Percentiles rank a stretch among this genome's conserved stretches.
Evolutionary conservation across 35 echinoderm and acorn worm genomes (phyloP).

Genomic region (Ophiothrix spiculata): DNA sequence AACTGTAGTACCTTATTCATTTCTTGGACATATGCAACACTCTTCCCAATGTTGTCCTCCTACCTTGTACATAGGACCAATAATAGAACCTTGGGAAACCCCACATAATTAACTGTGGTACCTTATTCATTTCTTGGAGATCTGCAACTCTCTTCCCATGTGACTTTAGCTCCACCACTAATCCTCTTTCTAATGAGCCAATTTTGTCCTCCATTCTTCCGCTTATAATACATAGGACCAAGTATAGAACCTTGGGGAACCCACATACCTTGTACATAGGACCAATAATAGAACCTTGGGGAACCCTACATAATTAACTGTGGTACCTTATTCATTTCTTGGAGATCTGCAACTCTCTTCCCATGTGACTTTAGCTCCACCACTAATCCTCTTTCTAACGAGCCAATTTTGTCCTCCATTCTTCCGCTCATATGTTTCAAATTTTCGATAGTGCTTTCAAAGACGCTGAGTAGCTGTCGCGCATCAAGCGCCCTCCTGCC

Average conservation of each 20-base stretch:
- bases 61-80: too few relatives aligned
- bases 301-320: too few relatives aligned
- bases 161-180: slow-evolving; percentile 75
- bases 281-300: too few relatives aligned
- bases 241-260: too few relatives aligned
- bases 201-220: slow-evolving; percentile 83
- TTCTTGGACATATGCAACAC: slow-evolving; percentile 77
- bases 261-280: too few relatives aligned
- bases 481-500: slow-evolving; percentile 83
- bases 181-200: slow-evolving; percentile 54
- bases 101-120: too few relatives aligned
- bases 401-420: slow-evolving; percentile 84
- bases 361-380: slow-evolving; percentile 76
- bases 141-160: too few relatives aligned
- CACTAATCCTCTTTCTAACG: slow-evolving; percentile 60
- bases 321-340: slow-evolving; percentile 84
- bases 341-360: slow-evolving; percentile 73
- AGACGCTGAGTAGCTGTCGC: slow-evolving; percentile 73
- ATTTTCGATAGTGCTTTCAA: slow-evolving; percentile 86
- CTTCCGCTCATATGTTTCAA: slow-evolving; percentile 65
- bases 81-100: too few relatives aligned
- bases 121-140: too few relatives aligned
- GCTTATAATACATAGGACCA: too few relatives aligned
- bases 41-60: too few relatives aligned
- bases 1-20: slow-evolving; percentile 75